Evolutionary conservation across 2,888 invertebrate species (phyloP).

Genomic region (Drosophila anceps): DNA sequence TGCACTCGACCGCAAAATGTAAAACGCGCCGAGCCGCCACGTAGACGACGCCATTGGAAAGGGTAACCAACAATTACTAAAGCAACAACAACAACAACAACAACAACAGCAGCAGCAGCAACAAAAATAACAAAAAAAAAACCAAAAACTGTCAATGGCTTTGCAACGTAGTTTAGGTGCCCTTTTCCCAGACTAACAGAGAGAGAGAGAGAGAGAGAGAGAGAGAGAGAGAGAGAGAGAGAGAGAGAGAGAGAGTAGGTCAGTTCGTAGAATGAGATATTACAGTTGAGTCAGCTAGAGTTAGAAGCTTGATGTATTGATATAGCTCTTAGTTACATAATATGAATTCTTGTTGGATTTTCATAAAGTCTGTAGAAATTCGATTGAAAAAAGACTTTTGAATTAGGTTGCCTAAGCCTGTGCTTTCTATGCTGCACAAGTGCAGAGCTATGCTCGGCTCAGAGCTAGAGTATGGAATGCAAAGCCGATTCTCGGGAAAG

Average conservation of each 20-base stretch:
- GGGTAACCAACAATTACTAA: slow-evolving; percentile 36
- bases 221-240: background rate
- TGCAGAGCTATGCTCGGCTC: background rate
- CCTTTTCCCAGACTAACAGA: too few species aligned
- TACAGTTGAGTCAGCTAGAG: background rate
- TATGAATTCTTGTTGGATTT: background rate
- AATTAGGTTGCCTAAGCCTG: background rate
- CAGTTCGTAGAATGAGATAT: background rate
- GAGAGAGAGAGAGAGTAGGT: background rate
- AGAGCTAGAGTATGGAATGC: slow-evolving; percentile 19
- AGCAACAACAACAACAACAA: slow-evolving; percentile 8
- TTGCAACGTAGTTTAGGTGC: slow-evolving; percentile 2
- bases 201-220: background rate
- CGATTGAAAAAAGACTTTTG: background rate
- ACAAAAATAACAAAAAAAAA: slow-evolving; percentile 1
- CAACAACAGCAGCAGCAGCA: too few species aligned
- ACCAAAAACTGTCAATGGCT: background rate
- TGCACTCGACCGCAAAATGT: slow-evolving; percentile 63
- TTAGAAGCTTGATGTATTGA: background rate
- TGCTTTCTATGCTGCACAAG: background rate
- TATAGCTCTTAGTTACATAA: background rate
- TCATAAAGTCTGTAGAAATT: background rate
- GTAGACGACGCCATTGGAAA: slow-evolving; percentile 18
- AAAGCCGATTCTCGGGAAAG: slow-evolving; percentile 16
- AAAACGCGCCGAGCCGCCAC: slow-evolving; percentile 39